Evolutionary conservation across 2,888 invertebrate genomes (phyloP).

Genomic region (Sesia bembeciformis): DNA sequence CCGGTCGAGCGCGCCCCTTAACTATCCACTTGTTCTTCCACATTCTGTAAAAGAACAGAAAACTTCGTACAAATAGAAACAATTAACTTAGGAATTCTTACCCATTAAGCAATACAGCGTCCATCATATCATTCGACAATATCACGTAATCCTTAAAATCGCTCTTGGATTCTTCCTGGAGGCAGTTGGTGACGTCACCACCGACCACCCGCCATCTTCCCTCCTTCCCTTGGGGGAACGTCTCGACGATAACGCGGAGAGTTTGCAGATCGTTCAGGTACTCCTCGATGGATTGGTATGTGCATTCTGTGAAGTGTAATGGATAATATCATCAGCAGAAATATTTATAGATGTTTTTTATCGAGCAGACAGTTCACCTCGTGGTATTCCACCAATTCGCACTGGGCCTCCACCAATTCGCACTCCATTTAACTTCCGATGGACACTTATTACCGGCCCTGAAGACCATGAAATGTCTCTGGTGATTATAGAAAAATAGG

Average conservation of each 20-base stretch:
- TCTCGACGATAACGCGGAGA: constrained; percentile 78
- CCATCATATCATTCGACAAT: constrained; percentile 72
- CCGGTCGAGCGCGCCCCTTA: too few relatives aligned
- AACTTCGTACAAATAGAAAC: not conserved
- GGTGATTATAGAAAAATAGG: too few relatives aligned
- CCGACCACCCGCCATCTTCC: constrained; percentile 76
- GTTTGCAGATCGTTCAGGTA: constrained; percentile 77
- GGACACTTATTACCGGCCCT: too few relatives aligned
- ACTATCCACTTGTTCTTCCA: too few relatives aligned
- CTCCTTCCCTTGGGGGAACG: constrained; percentile 71
- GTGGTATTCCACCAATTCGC: too few relatives aligned
- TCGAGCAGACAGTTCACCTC: too few relatives aligned
- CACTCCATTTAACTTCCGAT: too few relatives aligned
- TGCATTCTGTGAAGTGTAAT: constrained; percentile 49
- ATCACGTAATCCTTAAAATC: constrained; percentile 72
- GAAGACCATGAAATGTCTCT: too few relatives aligned
- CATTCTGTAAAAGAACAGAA: too few relatives aligned
- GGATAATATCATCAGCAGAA: not conserved
- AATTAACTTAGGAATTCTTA: constrained; percentile 35
- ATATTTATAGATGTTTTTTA: too few relatives aligned
- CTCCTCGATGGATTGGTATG: constrained; percentile 66
- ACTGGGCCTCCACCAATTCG: too few relatives aligned
- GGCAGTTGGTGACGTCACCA: constrained; percentile 73
- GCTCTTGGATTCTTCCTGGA: constrained; percentile 64
- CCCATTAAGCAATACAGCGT: constrained; percentile 84